Evolutionary conservation across 1,140 invertebrate genomes (phyloP).

Genomic region (Heliconius hewitsoni): DNA sequence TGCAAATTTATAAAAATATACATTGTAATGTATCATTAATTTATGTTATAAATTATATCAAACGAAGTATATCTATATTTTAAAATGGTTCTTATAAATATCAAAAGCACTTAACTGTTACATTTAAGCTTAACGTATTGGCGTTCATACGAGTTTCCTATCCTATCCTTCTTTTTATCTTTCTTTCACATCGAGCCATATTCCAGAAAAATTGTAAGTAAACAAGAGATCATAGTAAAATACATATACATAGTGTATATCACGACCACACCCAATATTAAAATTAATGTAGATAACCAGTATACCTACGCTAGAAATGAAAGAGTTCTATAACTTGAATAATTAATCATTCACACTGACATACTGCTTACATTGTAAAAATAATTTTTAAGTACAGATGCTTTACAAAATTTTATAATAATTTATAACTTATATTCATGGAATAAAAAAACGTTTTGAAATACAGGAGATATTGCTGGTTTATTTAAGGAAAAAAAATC

Average conservation of each 20-base stretch:
- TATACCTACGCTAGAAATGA: conserved; percentile 58
- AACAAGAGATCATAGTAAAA: conserved; percentile 74
- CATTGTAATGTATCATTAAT: conserved; percentile 74
- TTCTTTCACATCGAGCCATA: conserved; percentile 48
- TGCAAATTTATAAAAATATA: conserved; percentile 78
- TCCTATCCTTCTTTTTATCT: conserved; percentile 45
- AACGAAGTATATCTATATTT: conserved; percentile 65
- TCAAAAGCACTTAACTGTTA: conserved; percentile 68
- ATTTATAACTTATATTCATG: not conserved
- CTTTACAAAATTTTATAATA: conserved; percentile 37
- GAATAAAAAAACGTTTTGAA: not conserved
- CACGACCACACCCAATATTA: conserved; percentile 66
- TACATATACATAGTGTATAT: conserved; percentile 55
- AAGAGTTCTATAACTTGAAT: conserved; percentile 54
- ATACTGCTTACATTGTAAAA: conserved; percentile 46
- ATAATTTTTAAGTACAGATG: conserved; percentile 35
- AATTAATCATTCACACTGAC: conserved; percentile 66
- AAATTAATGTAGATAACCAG: conserved; percentile 59
- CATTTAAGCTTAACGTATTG: conserved; percentile 71
- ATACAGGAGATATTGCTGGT: not conserved
- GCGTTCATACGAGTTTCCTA: conserved; percentile 73
- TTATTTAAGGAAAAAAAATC: not conserved
- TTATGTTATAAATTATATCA: conserved; percentile 55
- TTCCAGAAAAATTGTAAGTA: conserved; percentile 80
- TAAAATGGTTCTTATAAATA: conserved; percentile 66